Base-by-base conservation (phyloP, 2,113 vertebrate genomes). In the Neomonachus schauinslandi region DNA sequence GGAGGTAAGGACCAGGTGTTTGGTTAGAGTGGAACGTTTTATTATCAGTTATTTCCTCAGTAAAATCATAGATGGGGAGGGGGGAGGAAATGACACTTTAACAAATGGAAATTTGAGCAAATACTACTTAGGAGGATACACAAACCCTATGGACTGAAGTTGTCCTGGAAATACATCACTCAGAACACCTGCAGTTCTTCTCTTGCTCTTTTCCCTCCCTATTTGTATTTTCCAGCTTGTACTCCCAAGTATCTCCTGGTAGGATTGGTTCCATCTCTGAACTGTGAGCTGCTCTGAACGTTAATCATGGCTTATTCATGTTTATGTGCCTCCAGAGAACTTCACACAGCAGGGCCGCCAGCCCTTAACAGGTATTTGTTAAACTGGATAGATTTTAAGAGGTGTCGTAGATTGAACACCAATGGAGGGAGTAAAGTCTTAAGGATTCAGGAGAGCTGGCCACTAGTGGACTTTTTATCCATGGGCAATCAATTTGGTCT, bases 71-170 rank as follows among this genome's bases (percentile, higher is more conserved):
- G 79, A 55, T 82, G 49, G 74, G 24, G 21, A 67, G 22, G 16
- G 36, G 36, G 74, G 49, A 96, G 95, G 94, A 97, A 98, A 76
- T 96, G 90, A 87, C 92, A 96, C 82, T 86, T 97, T 81, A 96
- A 67, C 79, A 81, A 98, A 96, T 94, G 89, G 95, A 97, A 96
- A 97, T 93, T 74, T 80, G 82, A 97, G 96, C 77, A 95, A 97
- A 94, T 33, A 33, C 39, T 42, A 36, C 80, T 84, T 67, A 76
- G 1, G 51, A 49, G 22, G 53, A 79, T 2, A 94, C 28, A 87
- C 53, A 49, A 21, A n/a, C 65, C 83, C 67, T 49, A 18, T 33
- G 22, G 11, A 49, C 18, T 22, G n/a, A 71, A 94, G 59, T 24
- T 3, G 14, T 55, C 3, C 46, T 69, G 53, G 63, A 95, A 96